A percentile compares a stretch with the other conserved stretches of the same genome.
Conservation (phyloP, 2,113 vertebrate genomes). For the Dicrurus megarhynchus region DNA sequence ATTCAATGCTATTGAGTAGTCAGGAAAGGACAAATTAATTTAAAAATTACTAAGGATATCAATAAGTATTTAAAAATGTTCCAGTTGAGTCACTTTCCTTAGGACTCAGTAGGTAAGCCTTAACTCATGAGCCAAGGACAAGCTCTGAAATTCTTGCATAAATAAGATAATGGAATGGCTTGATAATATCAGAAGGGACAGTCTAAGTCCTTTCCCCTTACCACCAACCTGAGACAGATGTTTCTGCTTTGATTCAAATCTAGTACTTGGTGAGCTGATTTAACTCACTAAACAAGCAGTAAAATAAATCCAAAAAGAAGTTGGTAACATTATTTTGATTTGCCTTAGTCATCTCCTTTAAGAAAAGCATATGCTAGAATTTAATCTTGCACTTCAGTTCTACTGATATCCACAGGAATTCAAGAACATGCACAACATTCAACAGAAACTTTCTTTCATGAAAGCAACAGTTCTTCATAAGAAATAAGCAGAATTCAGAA, state of each 20-base stretch:
- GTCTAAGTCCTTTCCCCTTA: neutral
- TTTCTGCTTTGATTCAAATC: neutral
- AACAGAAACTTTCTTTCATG: neutral
- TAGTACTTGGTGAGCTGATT: neutral
- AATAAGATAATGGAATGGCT: neutral
- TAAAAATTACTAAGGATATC: neutral
- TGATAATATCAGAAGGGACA: neutral
- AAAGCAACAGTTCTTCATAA: neutral
- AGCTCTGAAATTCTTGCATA: neutral
- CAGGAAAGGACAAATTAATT: neutral
- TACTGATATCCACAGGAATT: neutral
- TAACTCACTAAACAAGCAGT: neutral
- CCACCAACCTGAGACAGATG: neutral
- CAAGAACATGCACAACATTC: neutral
- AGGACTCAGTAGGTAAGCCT: neutral
- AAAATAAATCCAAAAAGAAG: neutral
- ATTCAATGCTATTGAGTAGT: neutral
- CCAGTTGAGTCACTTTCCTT: neutral
- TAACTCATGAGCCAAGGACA: neutral
- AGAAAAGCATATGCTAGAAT: neutral
- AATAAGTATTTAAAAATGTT: neutral
- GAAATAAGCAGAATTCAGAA: neutral
- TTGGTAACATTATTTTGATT: neutral
- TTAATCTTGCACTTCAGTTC: neutral
- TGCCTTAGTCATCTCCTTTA: neutral